Conservation (phyloP, 1,140 invertebrate genomes). For the Cotesia chilonis region DNA sequence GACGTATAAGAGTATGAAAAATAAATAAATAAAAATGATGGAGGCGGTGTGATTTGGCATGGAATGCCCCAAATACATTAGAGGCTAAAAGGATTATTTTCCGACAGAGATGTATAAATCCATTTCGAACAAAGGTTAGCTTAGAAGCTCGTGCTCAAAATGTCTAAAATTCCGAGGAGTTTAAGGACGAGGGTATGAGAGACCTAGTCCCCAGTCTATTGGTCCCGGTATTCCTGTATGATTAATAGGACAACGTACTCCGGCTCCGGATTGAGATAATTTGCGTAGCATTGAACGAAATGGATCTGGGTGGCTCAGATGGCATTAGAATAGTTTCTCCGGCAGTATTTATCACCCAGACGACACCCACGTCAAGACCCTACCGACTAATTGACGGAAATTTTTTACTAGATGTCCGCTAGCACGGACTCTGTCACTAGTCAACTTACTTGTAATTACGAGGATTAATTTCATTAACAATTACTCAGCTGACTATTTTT, state of each 20-base stretch:
- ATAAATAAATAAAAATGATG: too few species aligned
- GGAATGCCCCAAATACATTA: too few species aligned
- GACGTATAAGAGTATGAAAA: too few species aligned
- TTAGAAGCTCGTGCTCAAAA: not conserved
- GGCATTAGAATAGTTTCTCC: constrained; percentile 20
- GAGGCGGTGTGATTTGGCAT: too few species aligned
- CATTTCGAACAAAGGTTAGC: not conserved
- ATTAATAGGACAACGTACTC: constrained; percentile 44
- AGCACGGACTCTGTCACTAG: not conserved
- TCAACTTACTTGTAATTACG: too few species aligned
- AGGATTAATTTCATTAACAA: too few species aligned
- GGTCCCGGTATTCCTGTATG: constrained; percentile 31
- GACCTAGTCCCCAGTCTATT: not conserved
- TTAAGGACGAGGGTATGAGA: too few species aligned
- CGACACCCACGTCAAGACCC: not conserved
- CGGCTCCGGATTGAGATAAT: constrained; percentile 38
- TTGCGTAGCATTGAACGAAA: constrained; percentile 42
- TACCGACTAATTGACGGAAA: constrained; percentile 29
- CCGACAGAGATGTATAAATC: not conserved
- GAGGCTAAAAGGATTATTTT: not conserved
- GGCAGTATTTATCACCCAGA: constrained; percentile 1
- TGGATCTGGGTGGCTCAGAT: constrained; percentile 38
- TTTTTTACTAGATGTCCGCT: constrained; percentile 16
- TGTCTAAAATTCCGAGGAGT: too few species aligned
- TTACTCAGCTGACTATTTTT: too few species aligned